These are phyloP conservation scores for Tachypleus tridentatus DNA, from an alignment of 1,140 invertebrate species.

Conservation along the genomic window DNA sequence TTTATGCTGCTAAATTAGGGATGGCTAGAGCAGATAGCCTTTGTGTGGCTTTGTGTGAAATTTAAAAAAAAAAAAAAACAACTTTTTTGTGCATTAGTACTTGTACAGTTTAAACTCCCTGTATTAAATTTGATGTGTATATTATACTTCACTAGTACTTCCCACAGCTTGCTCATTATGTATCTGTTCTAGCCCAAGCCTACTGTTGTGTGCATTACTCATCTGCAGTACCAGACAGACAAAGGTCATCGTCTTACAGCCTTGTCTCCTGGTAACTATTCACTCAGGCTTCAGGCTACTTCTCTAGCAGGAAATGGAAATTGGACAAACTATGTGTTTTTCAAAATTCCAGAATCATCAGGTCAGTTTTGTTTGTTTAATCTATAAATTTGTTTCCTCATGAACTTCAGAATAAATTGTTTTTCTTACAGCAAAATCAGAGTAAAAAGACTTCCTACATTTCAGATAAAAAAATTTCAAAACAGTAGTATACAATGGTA, in stretches of 20 bases:
- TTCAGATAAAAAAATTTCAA: no score
- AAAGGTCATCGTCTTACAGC: constrained; percentile 34
- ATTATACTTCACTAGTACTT: constrained; percentile 33
- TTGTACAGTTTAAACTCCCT: no score
- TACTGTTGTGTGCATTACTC: constrained; percentile 44
- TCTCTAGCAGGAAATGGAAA: constrained; percentile 63
- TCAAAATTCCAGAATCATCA: constrained; percentile 40
- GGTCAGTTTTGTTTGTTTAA: not conserved
- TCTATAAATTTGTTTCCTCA: not conserved
- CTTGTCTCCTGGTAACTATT: constrained; percentile 73
- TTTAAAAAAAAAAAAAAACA: no score
- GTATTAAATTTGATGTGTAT: no score
- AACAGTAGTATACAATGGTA: no score
- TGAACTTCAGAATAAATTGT: no score
- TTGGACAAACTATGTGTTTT: constrained; percentile 47
- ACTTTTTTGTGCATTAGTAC: no score
- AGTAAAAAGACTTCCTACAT: no score
- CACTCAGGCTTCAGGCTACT: constrained; percentile 56
- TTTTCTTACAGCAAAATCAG: no score
- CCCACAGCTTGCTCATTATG: not conserved
- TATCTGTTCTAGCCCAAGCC: constrained; percentile 27
- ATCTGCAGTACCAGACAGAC: constrained; percentile 33
- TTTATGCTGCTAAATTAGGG: no score
- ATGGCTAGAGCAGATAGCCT: no score
- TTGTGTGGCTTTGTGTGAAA: no score